Percentiles rank a stretch among this genome's conserved stretches.
Evolutionary conservation across 53 echinoderm and acorn worm species (phyloP).

Genomic region (Echinarachnius parma): DNA sequence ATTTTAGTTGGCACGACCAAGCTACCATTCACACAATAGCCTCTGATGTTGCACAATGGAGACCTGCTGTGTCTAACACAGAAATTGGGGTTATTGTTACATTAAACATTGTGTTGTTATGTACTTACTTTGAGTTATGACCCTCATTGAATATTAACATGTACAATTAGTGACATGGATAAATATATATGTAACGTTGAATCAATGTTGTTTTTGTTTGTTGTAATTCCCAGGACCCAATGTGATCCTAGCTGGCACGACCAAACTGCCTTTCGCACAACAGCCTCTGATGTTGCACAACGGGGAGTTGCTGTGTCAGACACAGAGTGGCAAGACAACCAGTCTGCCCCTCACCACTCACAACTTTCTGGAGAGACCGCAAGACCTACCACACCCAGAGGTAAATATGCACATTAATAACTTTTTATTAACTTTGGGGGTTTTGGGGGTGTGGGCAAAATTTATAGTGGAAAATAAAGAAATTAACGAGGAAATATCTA

Average conservation of each 20-base stretch:
- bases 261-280: conserved; percentile 90
- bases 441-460: no score
- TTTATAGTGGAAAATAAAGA: no score
- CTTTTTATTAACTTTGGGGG: no score
- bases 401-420: no score
- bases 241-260: conserved; percentile 75
- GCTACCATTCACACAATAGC: conserved; percentile 88
- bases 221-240: conserved; percentile 57
- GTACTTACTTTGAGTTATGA: no score
- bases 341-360: conserved; percentile 76
- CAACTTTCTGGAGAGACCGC: conserved; percentile 88
- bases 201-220: no score
- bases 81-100: no score
- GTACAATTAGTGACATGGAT: no score
- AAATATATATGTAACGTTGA: no score
- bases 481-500: no score
- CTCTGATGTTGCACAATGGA: conserved; percentile 87
- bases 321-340: conserved; percentile 84
- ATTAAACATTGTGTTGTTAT: no score
- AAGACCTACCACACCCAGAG: conserved; percentile 65
- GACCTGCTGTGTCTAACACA: conserved; percentile 89
- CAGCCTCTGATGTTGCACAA: conserved; percentile 88
- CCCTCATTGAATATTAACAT: no score
- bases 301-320: conserved; percentile 90
- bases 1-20: conserved; percentile 77